Evolutionary conservation across 2,113 vertebrate genomes (phyloP).

Genomic region (Muntiacus muntjak): DNA sequence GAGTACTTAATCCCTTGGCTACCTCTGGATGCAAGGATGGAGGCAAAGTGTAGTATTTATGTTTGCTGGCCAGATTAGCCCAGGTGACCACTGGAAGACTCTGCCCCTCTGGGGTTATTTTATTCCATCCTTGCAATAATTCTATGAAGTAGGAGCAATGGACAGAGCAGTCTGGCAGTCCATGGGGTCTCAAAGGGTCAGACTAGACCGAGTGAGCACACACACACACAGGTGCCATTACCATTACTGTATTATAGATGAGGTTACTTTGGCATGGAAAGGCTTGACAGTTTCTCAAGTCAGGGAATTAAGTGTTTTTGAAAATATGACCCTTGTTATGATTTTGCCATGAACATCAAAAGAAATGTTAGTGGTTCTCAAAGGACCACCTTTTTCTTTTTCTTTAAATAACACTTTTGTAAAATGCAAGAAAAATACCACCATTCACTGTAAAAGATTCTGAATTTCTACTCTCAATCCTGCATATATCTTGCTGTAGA

Average conservation of each 20-base stretch:
- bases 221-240: not conserved
- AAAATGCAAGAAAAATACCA: not conserved
- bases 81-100: not conserved
- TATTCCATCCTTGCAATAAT: not conserved
- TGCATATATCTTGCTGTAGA: not conserved
- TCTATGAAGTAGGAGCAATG: not conserved
- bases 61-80: not conserved
- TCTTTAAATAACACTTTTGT: not conserved
- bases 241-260: not conserved
- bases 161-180: not conserved
- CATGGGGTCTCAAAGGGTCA: not conserved
- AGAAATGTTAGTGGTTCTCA: not conserved
- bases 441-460: not conserved
- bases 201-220: not conserved
- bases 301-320: not conserved
- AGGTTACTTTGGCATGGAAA: not conserved
- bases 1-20: not conserved
- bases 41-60: not conserved
- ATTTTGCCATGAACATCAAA: not conserved
- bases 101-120: not conserved
- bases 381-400: not conserved
- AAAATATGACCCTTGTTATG: not conserved
- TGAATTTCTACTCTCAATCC: not conserved
- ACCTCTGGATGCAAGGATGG: not conserved
- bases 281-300: not conserved